These are phyloP conservation scores for Steinernema carpocapsae DNA, from an alignment of 2,888 invertebrate species.

Conservation along the genomic window DNA sequence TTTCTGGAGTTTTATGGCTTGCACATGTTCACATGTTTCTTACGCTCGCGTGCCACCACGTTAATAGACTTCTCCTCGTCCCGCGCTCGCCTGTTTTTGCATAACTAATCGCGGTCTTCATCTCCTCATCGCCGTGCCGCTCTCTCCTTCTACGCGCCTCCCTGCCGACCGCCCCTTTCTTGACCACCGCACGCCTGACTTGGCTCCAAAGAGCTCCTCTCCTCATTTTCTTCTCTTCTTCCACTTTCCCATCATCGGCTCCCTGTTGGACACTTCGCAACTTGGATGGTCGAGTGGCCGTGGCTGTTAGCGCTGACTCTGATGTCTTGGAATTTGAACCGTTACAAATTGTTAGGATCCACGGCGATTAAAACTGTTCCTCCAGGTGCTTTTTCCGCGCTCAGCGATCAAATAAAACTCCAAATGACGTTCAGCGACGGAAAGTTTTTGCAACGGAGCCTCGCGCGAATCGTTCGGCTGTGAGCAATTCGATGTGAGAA, in stretches of 20 bases:
- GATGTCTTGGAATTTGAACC: too few species aligned
- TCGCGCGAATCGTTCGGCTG: slow-evolving; percentile 30
- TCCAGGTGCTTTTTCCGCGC: slow-evolving; percentile 1
- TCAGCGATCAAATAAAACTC: slow-evolving; percentile 6
- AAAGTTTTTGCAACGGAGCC: slow-evolving; percentile 5
- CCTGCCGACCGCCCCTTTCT: slow-evolving; percentile 26
- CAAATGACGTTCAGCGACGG: slow-evolving; percentile 27
- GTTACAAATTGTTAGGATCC: not conserved
- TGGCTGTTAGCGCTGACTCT: too few species aligned
- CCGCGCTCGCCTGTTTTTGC: slow-evolving; percentile 28
- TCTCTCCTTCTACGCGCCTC: slow-evolving; percentile 11
- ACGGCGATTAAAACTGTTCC: not conserved
- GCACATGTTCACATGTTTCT: slow-evolving; percentile 6
- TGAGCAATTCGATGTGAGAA: slow-evolving; percentile 26
- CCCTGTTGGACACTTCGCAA: too few species aligned
- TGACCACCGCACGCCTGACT: slow-evolving; percentile 27
- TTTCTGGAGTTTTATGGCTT: not conserved
- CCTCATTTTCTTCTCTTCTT: too few species aligned
- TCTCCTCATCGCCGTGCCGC: not conserved
- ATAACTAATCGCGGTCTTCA: slow-evolving; percentile 29
- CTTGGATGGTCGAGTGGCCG: too few species aligned
- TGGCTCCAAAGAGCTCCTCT: slow-evolving; percentile 5
- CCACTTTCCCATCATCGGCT: too few species aligned
- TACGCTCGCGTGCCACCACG: slow-evolving; percentile 8
- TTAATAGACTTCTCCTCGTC: slow-evolving; percentile 14